Percentiles rank a stretch among this genome's conserved stretches.
phyloP scores from a whole-genome alignment of 2,797 vertebrate species.

The Xiphorhynchus erythropygius region DNA sequence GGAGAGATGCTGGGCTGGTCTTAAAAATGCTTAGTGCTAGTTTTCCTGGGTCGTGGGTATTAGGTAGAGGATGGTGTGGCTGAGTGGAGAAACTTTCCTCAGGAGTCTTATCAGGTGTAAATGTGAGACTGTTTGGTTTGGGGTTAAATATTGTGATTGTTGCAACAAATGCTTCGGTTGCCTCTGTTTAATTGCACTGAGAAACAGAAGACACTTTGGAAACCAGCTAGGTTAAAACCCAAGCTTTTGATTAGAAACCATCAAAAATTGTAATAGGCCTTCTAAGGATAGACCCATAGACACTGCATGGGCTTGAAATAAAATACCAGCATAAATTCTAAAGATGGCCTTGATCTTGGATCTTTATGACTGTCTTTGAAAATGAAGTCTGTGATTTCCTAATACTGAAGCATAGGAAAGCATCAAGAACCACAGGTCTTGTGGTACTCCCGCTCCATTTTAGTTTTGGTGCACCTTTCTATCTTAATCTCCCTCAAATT shows the following conservation, averaged over 20 bases:
- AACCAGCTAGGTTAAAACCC: background rate
- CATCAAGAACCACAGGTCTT: background rate
- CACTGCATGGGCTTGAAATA: background rate
- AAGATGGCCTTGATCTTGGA: background rate
- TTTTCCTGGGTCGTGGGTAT: background rate
- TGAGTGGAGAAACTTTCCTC: background rate
- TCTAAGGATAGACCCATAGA: background rate
- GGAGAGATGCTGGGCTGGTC: background rate
- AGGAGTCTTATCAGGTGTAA: background rate
- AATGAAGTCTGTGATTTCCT: background rate
- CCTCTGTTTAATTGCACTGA: background rate
- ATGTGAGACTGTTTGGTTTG: background rate
- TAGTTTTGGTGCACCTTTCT: background rate
- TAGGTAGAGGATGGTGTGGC: background rate
- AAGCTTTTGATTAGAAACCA: background rate
- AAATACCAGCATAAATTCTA: background rate
- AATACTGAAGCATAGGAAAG: background rate
- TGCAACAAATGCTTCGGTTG: background rate
- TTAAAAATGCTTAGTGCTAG: background rate
- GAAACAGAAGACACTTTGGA: background rate
- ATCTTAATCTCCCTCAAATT: background rate
- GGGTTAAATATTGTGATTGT: background rate
- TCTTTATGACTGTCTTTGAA: background rate
- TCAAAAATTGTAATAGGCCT: background rate
- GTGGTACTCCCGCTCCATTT: accelerated